Conservation (phyloP, 1,140 invertebrate species). For the Pseudomyrmex pallidus region DNA sequence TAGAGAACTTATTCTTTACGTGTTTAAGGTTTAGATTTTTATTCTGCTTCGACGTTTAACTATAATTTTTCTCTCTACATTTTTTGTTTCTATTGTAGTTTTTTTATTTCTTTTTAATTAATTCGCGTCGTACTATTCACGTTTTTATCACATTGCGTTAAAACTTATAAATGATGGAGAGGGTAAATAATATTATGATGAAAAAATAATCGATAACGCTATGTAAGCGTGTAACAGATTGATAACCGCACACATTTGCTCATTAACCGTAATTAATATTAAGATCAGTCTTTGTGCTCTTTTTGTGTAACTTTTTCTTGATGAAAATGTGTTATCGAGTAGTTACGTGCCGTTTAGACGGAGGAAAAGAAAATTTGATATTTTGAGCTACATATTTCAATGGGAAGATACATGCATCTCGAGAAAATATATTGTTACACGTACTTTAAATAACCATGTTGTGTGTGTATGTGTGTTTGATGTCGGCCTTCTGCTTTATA, state of each 20-base stretch:
- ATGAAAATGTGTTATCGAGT: constrained; percentile 41
- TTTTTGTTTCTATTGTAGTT: too few species aligned
- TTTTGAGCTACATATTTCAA: not conserved
- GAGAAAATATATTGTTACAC: not conserved
- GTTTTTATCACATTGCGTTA: not conserved
- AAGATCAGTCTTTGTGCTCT: constrained; percentile 8
- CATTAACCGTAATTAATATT: constrained; percentile 39
- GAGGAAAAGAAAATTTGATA: not conserved
- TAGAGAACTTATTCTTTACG: too few species aligned
- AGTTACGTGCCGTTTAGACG: not conserved
- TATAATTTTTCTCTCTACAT: too few species aligned
- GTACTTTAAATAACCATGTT: not conserved
- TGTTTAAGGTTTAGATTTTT: too few species aligned
- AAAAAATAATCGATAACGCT: constrained; percentile 10
- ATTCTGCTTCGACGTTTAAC: too few species aligned
- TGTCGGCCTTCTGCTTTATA: constrained; percentile 13
- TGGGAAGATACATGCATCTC: not conserved
- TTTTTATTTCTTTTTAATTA: too few species aligned
- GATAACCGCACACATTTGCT: constrained; percentile 33
- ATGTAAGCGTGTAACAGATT: constrained; percentile 9
- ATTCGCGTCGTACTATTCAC: not conserved
- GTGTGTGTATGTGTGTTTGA: not conserved
- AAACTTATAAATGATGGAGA: constrained; percentile 8
- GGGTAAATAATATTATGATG: constrained; percentile 1
- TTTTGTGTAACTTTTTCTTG: constrained; percentile 24